These are phyloP conservation scores for Colostygia pectinataria DNA, from an alignment of 2,888 invertebrate species.

Conservation along the genomic window DNA sequence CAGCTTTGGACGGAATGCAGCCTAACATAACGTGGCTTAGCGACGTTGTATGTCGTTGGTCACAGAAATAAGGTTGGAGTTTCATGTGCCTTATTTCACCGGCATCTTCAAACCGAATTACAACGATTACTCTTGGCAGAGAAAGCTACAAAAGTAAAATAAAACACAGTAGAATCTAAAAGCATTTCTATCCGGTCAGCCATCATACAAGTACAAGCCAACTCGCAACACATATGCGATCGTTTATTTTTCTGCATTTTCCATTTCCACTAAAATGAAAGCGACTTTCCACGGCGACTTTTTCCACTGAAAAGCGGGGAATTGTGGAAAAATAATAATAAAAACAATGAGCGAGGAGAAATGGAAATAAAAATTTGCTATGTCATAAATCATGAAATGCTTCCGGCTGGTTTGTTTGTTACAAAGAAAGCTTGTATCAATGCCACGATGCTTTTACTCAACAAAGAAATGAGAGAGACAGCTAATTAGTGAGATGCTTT, in stretches of 20 bases:
- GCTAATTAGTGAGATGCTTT: slow-evolving; percentile 42
- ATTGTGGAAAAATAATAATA: slow-evolving; percentile 67
- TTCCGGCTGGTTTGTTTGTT: slow-evolving; percentile 73
- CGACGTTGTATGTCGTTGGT: too few species aligned
- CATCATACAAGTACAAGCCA: slow-evolving; percentile 29
- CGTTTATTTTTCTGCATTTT: slow-evolving; percentile 72
- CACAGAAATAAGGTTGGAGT: too few species aligned
- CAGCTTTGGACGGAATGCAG: too few species aligned
- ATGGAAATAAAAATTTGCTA: slow-evolving; percentile 80
- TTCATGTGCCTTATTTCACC: too few species aligned
- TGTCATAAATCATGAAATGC: slow-evolving; percentile 79
- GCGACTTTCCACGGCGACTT: slow-evolving; percentile 74
- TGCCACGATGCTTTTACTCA: slow-evolving; percentile 58
- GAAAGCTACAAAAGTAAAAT: slow-evolving; percentile 4
- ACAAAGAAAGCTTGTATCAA: slow-evolving; percentile 76
- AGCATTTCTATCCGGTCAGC: slow-evolving; percentile 47
- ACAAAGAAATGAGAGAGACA: slow-evolving; percentile 49
- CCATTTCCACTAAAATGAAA: slow-evolving; percentile 76
- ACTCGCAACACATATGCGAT: slow-evolving; percentile 67
- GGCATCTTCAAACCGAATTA: neutral
- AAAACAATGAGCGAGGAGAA: slow-evolving; percentile 74
- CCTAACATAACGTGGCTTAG: too few species aligned
- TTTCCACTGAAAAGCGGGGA: slow-evolving; percentile 70
- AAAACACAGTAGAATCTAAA: slow-evolving; percentile 49
- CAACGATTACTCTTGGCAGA: neutral